Conservation (phyloP, 2,797 vertebrate species). For the Clamator glandarius region DNA sequence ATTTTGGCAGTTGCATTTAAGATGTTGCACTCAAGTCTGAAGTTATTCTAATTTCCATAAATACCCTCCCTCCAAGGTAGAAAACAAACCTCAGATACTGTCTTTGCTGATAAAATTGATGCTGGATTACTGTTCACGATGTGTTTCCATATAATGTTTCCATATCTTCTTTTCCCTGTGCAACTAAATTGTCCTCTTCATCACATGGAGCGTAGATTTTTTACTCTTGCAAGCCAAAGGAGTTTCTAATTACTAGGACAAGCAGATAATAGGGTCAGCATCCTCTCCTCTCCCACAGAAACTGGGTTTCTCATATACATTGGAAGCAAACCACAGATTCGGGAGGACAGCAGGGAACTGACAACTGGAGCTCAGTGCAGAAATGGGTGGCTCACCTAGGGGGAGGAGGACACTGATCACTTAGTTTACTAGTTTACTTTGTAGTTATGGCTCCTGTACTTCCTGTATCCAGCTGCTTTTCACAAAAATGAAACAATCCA, state of each 20-base stretch:
- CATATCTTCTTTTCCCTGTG: not conserved
- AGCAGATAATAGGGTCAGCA: not conserved
- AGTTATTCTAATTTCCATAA: not conserved
- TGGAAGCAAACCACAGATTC: not conserved
- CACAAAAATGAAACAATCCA: not conserved
- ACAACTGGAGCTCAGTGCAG: not conserved
- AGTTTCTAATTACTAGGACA: not conserved
- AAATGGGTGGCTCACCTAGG: not conserved
- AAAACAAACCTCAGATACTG: not conserved
- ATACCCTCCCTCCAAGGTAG: not conserved
- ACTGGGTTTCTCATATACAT: not conserved
- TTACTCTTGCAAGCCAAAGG: not conserved
- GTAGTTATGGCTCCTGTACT: not conserved
- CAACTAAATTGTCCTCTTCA: not conserved
- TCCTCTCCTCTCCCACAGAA: rapidly evolving
- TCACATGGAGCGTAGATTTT: rapidly evolving
- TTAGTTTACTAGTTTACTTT: not conserved
- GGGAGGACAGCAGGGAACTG: not conserved
- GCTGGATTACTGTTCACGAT: not conserved
- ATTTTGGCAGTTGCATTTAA: not conserved
- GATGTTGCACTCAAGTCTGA: not conserved
- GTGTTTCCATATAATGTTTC: not conserved
- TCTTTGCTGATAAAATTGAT: not conserved
- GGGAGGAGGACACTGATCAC: rapidly evolving
- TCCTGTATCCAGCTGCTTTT: not conserved